Conservation (phyloP, 2,888 invertebrate genomes). For the Eupsilia transversa region DNA sequence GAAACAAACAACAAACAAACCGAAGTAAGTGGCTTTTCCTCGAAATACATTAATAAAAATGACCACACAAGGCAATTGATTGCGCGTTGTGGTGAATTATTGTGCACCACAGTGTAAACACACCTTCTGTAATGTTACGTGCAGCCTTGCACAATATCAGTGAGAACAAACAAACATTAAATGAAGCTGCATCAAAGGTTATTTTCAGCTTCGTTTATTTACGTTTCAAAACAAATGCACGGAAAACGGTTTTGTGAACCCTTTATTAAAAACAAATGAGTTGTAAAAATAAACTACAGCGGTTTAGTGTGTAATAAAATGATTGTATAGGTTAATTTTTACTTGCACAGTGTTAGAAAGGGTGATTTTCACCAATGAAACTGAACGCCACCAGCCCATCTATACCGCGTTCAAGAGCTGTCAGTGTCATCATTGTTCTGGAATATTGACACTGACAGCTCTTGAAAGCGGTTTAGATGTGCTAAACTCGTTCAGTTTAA, state of each 20-base stretch:
- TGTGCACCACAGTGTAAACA: constrained; percentile 41
- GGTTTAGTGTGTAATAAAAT: constrained; percentile 23
- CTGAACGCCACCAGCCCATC: background rate
- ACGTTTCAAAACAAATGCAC: constrained; percentile 38
- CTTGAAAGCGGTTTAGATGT: too few relatives aligned
- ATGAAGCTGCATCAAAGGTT: constrained; percentile 47
- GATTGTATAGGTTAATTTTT: constrained; percentile 10
- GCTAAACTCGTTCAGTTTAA: background rate
- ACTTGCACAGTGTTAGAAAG: background rate
- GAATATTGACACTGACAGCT: too few relatives aligned
- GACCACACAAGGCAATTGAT: constrained; percentile 23
- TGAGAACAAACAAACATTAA: constrained; percentile 50
- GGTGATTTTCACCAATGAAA: background rate
- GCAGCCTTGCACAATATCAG: constrained; percentile 54
- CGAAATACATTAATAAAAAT: constrained; percentile 33
- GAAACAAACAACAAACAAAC: constrained; percentile 20
- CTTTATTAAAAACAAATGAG: constrained; percentile 41
- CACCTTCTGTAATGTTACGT: constrained; percentile 39
- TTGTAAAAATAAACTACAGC: constrained; percentile 14
- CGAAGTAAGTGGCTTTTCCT: constrained; percentile 2
- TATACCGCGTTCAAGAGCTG: background rate
- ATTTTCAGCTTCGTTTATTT: constrained; percentile 50
- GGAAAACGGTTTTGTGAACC: constrained; percentile 35
- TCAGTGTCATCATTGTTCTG: background rate
- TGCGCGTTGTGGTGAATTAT: constrained; percentile 46